phyloP scores from a whole-genome alignment of 2,888 invertebrate species.

The Heliothis peltigera region DNA sequence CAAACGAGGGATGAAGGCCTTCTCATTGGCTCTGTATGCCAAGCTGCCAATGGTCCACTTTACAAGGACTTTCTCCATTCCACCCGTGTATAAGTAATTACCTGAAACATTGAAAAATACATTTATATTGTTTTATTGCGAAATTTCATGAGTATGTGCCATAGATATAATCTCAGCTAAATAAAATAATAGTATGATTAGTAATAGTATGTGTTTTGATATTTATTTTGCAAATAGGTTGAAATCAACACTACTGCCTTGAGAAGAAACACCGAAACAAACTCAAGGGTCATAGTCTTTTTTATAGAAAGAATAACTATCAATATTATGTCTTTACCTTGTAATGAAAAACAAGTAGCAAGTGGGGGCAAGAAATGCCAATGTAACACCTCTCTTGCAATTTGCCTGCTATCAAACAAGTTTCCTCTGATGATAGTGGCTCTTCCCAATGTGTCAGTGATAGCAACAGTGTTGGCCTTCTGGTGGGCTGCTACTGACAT shows the following conservation, averaged over 20 bases:
- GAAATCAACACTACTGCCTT: too few relatives aligned
- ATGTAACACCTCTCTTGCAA: conserved; percentile 81
- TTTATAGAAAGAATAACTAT: too few relatives aligned
- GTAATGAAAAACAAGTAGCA: conserved; percentile 79
- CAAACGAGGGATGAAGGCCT: conserved; percentile 82
- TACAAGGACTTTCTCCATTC: conserved; percentile 85
- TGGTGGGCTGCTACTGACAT: conserved; percentile 81
- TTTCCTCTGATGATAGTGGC: conserved; percentile 78
- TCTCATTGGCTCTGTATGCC: conserved; percentile 77
- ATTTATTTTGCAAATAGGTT: too few relatives aligned
- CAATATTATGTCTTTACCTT: conserved; percentile 69
- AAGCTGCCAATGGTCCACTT: conserved; percentile 84
- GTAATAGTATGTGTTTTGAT: too few relatives aligned
- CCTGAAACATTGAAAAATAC: conserved; percentile 70
- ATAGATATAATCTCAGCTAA: too few relatives aligned
- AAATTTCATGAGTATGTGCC: too few relatives aligned
- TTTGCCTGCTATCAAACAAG: conserved; percentile 71
- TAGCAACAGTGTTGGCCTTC: conserved; percentile 75
- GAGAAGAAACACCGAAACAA: too few relatives aligned
- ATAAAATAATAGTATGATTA: too few relatives aligned
- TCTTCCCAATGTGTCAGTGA: conserved; percentile 83
- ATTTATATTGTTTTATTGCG: background rate
- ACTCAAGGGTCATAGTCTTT: too few relatives aligned
- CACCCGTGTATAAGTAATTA: conserved; percentile 82
- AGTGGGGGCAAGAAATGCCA: conserved; percentile 86